Conservation (phyloP, 2,888 invertebrate species). For the Apodemia duryi region DNA sequence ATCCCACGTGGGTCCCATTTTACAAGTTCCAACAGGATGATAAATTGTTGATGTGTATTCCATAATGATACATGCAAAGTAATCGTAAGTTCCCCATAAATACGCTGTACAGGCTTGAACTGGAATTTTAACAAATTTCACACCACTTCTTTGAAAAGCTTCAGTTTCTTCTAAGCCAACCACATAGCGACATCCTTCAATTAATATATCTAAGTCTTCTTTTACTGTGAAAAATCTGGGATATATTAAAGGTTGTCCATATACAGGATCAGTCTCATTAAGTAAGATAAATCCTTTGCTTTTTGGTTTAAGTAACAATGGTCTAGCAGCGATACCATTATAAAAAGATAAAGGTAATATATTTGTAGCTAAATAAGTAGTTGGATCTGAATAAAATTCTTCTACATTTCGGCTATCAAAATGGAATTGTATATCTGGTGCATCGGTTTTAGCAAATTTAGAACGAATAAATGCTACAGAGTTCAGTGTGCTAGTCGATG, state of each 20-base stretch:
- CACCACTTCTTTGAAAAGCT: conserved; percentile 78
- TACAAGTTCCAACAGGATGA: conserved; percentile 84
- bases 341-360: conserved; percentile 81
- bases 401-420: conserved; percentile 79
- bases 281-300: conserved; percentile 82
- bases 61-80: conserved; percentile 82
- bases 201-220: conserved; percentile 80
- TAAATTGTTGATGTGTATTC: conserved; percentile 85
- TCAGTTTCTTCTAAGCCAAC: conserved; percentile 79
- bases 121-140: conserved; percentile 74
- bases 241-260: conserved; percentile 85
- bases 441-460: conserved; percentile 53
- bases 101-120: conserved; percentile 79
- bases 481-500: conserved; percentile 75
- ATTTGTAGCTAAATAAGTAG: conserved; percentile 61
- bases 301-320: conserved; percentile 81
- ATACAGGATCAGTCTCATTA: conserved; percentile 84
- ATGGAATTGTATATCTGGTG: conserved; percentile 84
- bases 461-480: conserved; percentile 82
- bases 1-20: conserved; percentile 83
- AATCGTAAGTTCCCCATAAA: conserved; percentile 81
- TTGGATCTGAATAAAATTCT: conserved; percentile 80
- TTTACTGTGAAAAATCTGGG: conserved; percentile 83
- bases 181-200: conserved; percentile 80
- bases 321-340: conserved; percentile 79